A percentile compares a stretch with the other conserved stretches of the same genome.
These are phyloP conservation scores for Panurus biarmicus DNA, from an alignment of 2,113 vertebrate genomes.

Conservation along the genomic window DNA sequence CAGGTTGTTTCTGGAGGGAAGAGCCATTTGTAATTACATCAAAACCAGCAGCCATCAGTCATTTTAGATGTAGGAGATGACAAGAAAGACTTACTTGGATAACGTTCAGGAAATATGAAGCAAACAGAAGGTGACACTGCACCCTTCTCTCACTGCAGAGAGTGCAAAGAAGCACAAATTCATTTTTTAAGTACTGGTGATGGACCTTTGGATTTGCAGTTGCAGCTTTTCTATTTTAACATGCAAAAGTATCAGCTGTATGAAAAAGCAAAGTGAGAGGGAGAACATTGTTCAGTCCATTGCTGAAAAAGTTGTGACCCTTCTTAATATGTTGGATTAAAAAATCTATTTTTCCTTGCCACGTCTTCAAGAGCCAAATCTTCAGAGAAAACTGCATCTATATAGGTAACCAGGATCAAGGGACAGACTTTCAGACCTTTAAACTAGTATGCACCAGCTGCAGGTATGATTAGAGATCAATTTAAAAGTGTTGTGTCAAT, in stretches of 20 bases:
- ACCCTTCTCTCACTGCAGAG: background rate
- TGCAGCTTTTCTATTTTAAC: background rate
- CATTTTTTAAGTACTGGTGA: background rate
- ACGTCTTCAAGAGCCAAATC: background rate
- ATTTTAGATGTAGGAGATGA: background rate
- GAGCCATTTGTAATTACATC: constrained; percentile 12
- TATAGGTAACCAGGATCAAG: background rate
- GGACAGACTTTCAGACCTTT: background rate
- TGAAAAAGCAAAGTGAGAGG: background rate
- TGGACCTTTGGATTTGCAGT: background rate
- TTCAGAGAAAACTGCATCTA: background rate
- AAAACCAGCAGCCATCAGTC: background rate
- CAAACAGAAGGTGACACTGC: background rate
- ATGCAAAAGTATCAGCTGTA: background rate
- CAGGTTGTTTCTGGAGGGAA: constrained; percentile 39
- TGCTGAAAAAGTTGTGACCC: background rate
- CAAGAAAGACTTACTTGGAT: background rate
- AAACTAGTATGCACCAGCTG: background rate
- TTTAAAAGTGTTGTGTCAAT: background rate
- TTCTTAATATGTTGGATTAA: background rate
- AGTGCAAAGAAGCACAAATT: background rate
- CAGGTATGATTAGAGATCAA: background rate
- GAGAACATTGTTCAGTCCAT: background rate
- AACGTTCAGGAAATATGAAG: background rate
- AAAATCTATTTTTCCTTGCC: background rate